Conservation (phyloP, 1,140 invertebrate genomes). For the Bombus sylvicola region DNA sequence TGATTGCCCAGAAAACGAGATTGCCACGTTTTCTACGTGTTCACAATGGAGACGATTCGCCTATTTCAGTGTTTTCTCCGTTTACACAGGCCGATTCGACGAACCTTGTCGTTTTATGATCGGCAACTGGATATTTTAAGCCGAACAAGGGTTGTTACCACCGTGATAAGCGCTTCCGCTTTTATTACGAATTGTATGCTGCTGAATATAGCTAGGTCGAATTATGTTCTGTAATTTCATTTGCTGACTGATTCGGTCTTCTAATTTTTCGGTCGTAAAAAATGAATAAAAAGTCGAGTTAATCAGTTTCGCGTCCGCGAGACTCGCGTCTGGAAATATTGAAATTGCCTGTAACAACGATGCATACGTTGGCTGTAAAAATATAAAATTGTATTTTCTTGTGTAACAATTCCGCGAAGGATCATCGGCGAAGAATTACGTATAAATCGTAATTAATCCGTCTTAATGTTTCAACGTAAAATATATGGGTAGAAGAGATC, state of each 20-base stretch:
- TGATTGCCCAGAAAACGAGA: constrained; percentile 33
- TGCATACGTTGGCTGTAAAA: too few relatives aligned
- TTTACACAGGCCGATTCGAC: neutral
- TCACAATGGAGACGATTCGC: neutral
- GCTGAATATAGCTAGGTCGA: too few relatives aligned
- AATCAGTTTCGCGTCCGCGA: too few relatives aligned
- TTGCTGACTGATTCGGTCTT: too few relatives aligned
- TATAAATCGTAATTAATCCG: neutral
- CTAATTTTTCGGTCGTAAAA: too few relatives aligned
- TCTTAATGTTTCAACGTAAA: neutral
- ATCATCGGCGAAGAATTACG: too few relatives aligned
- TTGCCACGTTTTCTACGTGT: neutral
- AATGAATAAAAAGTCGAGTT: too few relatives aligned
- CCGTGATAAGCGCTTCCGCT: neutral
- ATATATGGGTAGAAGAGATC: neutral
- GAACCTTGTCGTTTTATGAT: neutral
- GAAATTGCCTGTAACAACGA: too few relatives aligned
- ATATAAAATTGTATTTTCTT: too few relatives aligned
- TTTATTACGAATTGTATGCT: neutral
- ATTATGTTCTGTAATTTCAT: too few relatives aligned
- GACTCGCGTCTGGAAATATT: too few relatives aligned
- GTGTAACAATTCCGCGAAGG: too few relatives aligned
- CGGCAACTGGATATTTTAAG: neutral
- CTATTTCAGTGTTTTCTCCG: neutral
- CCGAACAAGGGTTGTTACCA: neutral